Conservation (phyloP, 2,888 invertebrate genomes). For the Ornithoptera alexandrae region DNA sequence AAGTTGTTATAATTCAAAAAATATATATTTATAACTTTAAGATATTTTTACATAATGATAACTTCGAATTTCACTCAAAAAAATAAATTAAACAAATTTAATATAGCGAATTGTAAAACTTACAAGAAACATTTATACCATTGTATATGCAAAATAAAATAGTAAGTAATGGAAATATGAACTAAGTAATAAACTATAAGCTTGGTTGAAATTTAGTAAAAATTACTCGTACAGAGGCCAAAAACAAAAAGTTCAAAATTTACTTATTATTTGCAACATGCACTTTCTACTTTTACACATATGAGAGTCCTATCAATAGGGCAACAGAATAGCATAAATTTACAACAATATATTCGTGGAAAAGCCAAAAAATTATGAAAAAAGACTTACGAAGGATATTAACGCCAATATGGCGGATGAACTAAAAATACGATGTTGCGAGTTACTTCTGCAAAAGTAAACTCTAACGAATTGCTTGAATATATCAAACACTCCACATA, state of each 20-base stretch:
- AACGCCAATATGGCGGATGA: constrained; percentile 86
- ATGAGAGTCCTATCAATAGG: constrained; percentile 74
- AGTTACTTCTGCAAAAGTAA: constrained; percentile 71
- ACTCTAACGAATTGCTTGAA: constrained; percentile 66
- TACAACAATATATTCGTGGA: constrained; percentile 58
- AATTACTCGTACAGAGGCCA: constrained; percentile 59
- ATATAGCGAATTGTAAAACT: constrained; percentile 21
- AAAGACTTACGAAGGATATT: constrained; percentile 80
- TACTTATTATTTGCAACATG: constrained; percentile 56
- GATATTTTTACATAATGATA: constrained; percentile 19
- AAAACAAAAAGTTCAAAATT: constrained; percentile 60
- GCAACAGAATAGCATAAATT: constrained; percentile 66
- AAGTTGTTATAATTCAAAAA: constrained; percentile 32
- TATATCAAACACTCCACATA: constrained; percentile 68
- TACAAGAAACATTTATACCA: constrained; percentile 9
- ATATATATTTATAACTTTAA: constrained; percentile 31
- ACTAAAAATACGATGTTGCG: constrained; percentile 80
- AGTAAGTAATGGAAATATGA: constrained; percentile 9
- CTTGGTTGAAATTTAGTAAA: constrained; percentile 24
- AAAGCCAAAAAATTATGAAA: constrained; percentile 73
- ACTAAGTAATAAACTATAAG: constrained; percentile 16
- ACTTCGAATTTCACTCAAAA: constrained; percentile 12
- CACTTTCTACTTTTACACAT: constrained; percentile 55
- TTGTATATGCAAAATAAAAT: constrained; percentile 16
- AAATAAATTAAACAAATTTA: constrained; percentile 20